phyloP scores from a whole-genome alignment of 1,140 invertebrate species.

The Aphis craccivora region DNA sequence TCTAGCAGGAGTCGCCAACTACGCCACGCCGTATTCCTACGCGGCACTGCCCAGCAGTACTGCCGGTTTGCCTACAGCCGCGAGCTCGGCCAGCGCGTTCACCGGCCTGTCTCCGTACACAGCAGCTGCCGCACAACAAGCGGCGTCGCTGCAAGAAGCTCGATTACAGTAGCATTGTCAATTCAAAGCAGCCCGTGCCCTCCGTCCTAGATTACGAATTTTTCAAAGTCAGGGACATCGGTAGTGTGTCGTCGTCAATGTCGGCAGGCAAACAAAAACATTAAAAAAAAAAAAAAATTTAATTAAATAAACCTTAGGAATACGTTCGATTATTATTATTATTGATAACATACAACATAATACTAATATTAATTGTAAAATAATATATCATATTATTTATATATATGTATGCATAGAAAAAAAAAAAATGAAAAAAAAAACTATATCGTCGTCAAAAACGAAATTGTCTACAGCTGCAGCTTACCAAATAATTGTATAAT shows the following conservation, averaged over 20 bases:
- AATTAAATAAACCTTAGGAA: constrained; percentile 5
- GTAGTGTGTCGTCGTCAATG: constrained; percentile 36
- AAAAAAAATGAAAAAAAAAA: constrained; percentile 27
- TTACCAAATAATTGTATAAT: constrained; percentile 9
- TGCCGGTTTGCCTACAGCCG: constrained; percentile 60
- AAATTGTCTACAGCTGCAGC: neutral
- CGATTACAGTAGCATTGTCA: constrained; percentile 62
- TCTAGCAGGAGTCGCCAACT: constrained; percentile 62
- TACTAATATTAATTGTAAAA: constrained; percentile 36
- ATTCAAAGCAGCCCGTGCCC: constrained; percentile 54
- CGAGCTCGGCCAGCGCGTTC: constrained; percentile 61
- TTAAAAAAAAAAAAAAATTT: neutral
- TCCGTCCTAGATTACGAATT: constrained; percentile 58
- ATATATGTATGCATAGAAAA: neutral
- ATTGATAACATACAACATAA: neutral
- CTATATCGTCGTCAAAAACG: neutral
- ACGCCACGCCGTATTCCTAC: constrained; percentile 63
- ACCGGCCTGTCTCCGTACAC: constrained; percentile 63
- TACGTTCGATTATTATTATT: neutral
- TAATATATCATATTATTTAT: neutral
- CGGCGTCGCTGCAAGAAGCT: constrained; percentile 63
- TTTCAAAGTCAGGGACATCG: constrained; percentile 52
- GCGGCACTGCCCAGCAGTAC: constrained; percentile 61
- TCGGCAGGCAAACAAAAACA: constrained; percentile 19
- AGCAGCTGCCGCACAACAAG: constrained; percentile 62